phyloP scores from a whole-genome alignment of 2,888 invertebrate genomes.

The Meghimatium bilineatum region DNA sequence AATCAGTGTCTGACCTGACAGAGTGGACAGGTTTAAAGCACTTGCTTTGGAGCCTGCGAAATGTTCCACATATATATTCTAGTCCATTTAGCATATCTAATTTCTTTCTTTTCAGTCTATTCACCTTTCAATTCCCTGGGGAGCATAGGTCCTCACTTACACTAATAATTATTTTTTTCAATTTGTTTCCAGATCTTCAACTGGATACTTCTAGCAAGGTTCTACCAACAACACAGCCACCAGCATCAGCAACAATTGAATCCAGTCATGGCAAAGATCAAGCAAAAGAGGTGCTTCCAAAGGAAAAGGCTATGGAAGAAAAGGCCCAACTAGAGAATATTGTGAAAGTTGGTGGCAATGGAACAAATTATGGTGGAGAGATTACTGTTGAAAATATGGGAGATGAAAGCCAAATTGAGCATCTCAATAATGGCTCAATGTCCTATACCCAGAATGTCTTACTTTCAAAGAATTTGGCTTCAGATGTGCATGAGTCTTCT shows the following conservation, averaged over 20 bases:
- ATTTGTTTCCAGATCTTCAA: conserved; percentile 33
- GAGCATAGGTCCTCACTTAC: too few species aligned
- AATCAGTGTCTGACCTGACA: too few species aligned
- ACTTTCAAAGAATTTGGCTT: neutral
- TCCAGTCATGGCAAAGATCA: too few species aligned
- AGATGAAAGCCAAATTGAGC: neutral
- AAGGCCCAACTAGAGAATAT: neutral
- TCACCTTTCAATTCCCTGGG: too few species aligned
- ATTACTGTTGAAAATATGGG: neutral
- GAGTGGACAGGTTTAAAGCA: too few species aligned
- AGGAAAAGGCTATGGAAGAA: neutral
- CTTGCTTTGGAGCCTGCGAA: too few species aligned
- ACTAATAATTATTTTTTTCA: neutral
- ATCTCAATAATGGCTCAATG: neutral
- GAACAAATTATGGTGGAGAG: neutral
- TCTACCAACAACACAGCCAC: neutral
- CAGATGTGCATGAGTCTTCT: neutral
- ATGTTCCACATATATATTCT: too few species aligned
- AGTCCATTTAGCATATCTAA: too few species aligned
- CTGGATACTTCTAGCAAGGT: conserved; percentile 26
- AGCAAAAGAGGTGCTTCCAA: neutral
- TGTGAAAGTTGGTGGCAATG: conserved; percentile 3
- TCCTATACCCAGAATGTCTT: neutral
- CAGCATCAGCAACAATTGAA: neutral
- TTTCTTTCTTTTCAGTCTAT: too few species aligned